A percentile compares a stretch with the other conserved stretches of the same genome.
Conservation (phyloP, 2,888 invertebrate genomes). For the Ditylenchus weischeri region DNA sequence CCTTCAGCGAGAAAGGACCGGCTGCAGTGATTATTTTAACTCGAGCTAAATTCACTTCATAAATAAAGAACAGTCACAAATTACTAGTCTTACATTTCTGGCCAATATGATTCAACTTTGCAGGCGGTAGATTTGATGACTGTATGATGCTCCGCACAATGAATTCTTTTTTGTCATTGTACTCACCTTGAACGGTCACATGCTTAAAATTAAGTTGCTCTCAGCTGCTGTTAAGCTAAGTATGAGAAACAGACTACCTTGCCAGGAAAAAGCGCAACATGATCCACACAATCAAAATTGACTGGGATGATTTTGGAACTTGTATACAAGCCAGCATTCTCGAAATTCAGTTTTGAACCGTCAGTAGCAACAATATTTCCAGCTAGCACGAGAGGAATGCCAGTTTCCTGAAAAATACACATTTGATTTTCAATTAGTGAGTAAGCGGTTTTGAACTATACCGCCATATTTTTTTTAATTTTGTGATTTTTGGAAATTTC, state of each 20-base stretch:
- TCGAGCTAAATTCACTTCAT: not conserved
- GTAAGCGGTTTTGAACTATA: no score
- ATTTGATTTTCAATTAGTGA: no score
- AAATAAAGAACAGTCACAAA: not conserved
- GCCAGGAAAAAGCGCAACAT: slow-evolving; percentile 16
- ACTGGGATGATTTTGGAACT: not conserved
- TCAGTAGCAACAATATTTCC: slow-evolving; percentile 16
- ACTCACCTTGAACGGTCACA: not conserved
- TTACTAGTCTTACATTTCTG: not conserved
- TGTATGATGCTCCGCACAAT: slow-evolving; percentile 11
- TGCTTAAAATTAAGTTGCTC: not conserved
- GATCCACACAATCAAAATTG: slow-evolving; percentile 11
- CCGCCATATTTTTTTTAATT: no score
- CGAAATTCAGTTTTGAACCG: slow-evolving; percentile 6
- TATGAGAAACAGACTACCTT: not conserved
- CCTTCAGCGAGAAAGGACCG: slow-evolving; percentile 7
- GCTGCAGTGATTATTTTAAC: slow-evolving; percentile 14
- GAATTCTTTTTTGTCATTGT: slow-evolving; percentile 6
- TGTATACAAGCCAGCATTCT: slow-evolving; percentile 10
- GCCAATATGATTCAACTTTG: not conserved
- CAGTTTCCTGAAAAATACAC: not conserved
- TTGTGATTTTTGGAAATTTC: no score
- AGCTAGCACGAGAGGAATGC: not conserved
- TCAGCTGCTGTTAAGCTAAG: not conserved
- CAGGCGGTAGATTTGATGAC: not conserved